These are phyloP conservation scores for Heterohyrax brucei DNA, from an alignment of 2,797 vertebrate species.

Conservation along the genomic window DNA sequence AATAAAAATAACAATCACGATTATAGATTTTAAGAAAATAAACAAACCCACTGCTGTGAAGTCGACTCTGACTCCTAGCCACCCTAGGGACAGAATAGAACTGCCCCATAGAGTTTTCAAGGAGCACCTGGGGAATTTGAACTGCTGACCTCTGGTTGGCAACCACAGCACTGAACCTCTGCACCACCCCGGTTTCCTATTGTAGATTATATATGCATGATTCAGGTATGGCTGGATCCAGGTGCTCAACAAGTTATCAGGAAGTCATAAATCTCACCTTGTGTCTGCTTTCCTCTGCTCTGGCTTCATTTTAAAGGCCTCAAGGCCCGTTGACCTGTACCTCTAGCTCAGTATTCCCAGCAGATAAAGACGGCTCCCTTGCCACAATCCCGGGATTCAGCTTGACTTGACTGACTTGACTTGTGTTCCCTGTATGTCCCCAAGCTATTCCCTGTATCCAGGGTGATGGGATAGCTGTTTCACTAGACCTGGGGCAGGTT, in stretches of 20 bases:
- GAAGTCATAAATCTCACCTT: neutral
- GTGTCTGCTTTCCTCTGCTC: neutral
- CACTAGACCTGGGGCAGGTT: neutral
- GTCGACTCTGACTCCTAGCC: no score
- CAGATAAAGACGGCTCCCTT: neutral
- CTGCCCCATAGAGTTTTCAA: no score
- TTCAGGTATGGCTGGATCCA: slow-evolving; percentile 63
- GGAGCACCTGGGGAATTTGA: no score
- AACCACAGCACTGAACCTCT: no score
- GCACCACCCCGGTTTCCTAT: neutral
- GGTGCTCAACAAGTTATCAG: neutral
- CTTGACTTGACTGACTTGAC: neutral
- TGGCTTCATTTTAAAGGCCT: neutral
- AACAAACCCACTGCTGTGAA: no score
- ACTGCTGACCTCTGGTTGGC: no score
- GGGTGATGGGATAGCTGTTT: neutral
- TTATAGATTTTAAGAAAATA: neutral
- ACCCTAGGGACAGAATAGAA: no score
- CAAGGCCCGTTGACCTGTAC: neutral
- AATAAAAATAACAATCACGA: neutral
- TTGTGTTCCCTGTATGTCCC: neutral
- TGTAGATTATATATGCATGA: neutral
- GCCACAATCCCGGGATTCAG: no score
- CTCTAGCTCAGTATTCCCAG: neutral
- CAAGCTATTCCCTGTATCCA: slow-evolving; percentile 6